These are phyloP conservation scores for Arctocebus calabarensis DNA, from an alignment of 2,797 vertebrate species.

Conservation along the genomic window DNA sequence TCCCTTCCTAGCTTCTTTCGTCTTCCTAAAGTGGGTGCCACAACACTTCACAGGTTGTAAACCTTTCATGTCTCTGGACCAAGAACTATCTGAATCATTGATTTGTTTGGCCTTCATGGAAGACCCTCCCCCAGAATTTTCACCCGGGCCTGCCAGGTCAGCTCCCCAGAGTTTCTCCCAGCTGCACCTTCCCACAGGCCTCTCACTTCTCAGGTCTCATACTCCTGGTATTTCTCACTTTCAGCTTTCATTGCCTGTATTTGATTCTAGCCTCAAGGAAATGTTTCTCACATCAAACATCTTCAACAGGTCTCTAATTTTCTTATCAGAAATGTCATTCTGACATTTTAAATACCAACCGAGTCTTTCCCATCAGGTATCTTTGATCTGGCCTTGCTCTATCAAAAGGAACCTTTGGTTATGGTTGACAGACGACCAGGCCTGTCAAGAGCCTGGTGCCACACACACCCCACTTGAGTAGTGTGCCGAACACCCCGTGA, in stretches of 20 bases:
- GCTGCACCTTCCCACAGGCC: not conserved
- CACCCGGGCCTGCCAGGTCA: not conserved
- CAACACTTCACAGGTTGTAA: not conserved
- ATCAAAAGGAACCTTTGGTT: not conserved
- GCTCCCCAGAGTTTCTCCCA: not conserved
- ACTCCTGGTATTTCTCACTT: not conserved
- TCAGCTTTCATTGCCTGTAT: not conserved
- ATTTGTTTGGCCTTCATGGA: not conserved
- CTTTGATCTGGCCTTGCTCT: not conserved
- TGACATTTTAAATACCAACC: conserved; percentile 67
- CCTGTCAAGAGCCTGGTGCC: not conserved
- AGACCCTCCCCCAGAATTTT: not conserved
- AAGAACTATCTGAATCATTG: not conserved
- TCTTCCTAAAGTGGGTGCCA: not conserved
- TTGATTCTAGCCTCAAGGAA: not conserved
- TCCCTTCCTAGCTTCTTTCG: not conserved
- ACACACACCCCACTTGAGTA: not conserved
- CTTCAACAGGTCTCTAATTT: conserved; percentile 18
- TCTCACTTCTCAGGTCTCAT: not conserved
- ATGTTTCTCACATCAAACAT: conserved; percentile 38
- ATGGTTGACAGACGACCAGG: not conserved
- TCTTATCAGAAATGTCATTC: conserved; percentile 71
- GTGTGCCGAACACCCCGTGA: not conserved
- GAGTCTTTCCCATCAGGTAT: not conserved
- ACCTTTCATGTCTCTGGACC: not conserved